Base-by-base conservation (phyloP, 1,140 invertebrate species). In the Philopotamus ludificatus region DNA sequence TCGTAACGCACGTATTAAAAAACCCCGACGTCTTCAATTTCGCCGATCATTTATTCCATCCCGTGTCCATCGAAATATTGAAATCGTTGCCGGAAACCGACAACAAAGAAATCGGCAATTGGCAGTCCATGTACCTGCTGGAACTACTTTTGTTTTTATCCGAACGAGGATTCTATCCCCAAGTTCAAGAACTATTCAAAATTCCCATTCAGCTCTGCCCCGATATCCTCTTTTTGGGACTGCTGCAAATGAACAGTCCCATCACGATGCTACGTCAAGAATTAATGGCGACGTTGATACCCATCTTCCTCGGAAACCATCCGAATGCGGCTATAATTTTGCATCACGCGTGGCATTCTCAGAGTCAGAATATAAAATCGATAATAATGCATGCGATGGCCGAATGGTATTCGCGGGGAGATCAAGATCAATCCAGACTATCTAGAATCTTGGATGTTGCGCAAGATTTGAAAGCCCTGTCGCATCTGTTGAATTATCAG, bases 331-430 rank as follows among this genome's bases (percentile, higher is more conserved):
- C 86, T 65, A 92, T 93, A 12, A 92, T 98, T 57, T 80, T 99
- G 20, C 94, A 97, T 77, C 90, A 95, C 76, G 94, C 94, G 0
- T 98, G 97, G 97, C 93, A 91, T 74, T 82, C 84, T 0, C 86
- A 88, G 72, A 86, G 85, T 70, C 81, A 86, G 4, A 86, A 86
- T 55, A 84, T 93, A 34, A 89, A 93, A 63, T 87, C 89, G 2
- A 88, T 95, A 44, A 91, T 98, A 26, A 97, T 98, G 89, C 92
- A 95, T 71, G 87, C 94, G 0, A 98, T 99, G 95, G 93, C 93
- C 1, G 95, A 98, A 59, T 98, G 95, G 94, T 98, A 98, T 75
- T 83, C 92, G 64, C 85, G 93, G 22, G 89, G 91, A 22, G 94
- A 97, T 68, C 88, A 91, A 72, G 96, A 99, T 79, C 96, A 98